phyloP scores from a whole-genome alignment of 2,797 vertebrate genomes.

The Helostoma temminkii region DNA sequence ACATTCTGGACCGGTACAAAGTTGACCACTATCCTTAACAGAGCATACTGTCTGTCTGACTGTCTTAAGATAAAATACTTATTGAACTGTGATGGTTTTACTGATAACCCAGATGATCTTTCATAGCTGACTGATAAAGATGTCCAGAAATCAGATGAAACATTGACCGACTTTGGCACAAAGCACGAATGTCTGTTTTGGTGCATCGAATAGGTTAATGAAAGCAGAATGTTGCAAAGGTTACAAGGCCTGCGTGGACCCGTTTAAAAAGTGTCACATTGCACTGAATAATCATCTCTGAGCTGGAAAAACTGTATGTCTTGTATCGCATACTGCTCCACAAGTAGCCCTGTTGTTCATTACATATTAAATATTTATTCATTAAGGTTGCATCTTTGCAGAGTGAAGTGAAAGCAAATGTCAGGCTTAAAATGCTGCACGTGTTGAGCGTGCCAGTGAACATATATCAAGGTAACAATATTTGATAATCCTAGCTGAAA shows the following conservation, averaged over 20 bases:
- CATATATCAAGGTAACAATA: not conserved
- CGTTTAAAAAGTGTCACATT: no score
- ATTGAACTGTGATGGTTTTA: not conserved
- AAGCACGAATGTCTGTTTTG: no score
- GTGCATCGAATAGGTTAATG: not conserved
- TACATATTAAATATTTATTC: not conserved
- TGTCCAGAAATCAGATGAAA: not conserved
- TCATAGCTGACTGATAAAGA: conserved; percentile 2
- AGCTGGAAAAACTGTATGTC: no score
- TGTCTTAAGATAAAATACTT: not conserved
- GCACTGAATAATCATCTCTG: no score
- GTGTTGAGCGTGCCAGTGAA: no score
- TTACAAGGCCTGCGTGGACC: no score
- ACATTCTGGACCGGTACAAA: conserved; percentile 25
- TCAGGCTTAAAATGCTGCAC: not conserved
- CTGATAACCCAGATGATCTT: conserved; percentile 16
- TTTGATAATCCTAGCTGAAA: conserved; percentile 2
- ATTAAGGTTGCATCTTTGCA: conserved; percentile 16
- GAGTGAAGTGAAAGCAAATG: conserved; percentile 12
- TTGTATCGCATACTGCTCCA: no score
- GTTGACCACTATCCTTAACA: not conserved
- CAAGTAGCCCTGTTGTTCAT: not conserved
- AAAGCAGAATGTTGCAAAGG: conserved; percentile 35
- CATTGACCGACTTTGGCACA: conserved; percentile 35
- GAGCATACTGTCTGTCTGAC: not conserved